Percentiles rank a stretch among this genome's conserved stretches.
Conservation (phyloP, 2,113 vertebrate genomes). For the Trogon surrucura region DNA sequence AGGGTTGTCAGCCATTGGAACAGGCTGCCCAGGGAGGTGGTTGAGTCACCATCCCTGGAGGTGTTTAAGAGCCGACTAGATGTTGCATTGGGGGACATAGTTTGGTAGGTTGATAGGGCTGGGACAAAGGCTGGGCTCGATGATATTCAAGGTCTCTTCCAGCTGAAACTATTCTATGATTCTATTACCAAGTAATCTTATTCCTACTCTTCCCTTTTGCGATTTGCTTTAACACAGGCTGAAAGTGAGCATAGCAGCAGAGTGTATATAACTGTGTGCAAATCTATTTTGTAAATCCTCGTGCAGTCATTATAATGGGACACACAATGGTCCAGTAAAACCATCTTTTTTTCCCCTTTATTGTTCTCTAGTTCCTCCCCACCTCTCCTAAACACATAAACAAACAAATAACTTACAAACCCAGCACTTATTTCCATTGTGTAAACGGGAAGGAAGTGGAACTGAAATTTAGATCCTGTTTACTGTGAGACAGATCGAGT, state of each 20-base stretch:
- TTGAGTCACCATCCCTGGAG: too few relatives aligned
- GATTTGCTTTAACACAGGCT: not conserved
- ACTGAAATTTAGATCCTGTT: not conserved
- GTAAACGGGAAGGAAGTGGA: not conserved
- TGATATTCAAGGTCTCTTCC: too few relatives aligned
- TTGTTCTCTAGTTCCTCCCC: conserved; percentile 4
- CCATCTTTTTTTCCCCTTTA: not conserved
- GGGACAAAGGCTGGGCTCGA: too few relatives aligned
- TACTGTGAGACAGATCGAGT: not conserved
- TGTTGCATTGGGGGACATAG: too few relatives aligned
- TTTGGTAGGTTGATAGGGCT: too few relatives aligned
- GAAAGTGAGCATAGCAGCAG: not conserved
- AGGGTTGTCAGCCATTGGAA: too few relatives aligned
- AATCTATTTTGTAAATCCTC: not conserved
- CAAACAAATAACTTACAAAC: not conserved
- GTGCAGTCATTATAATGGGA: not conserved
- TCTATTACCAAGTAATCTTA: too few relatives aligned
- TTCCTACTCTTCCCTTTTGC: not conserved
- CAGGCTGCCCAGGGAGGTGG: too few relatives aligned
- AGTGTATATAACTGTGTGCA: not conserved
- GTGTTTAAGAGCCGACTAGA: too few relatives aligned
- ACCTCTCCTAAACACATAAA: not conserved
- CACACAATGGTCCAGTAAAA: not conserved
- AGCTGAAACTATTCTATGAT: too few relatives aligned
- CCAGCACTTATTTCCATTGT: not conserved